Evolutionary conservation across 2,113 vertebrate species (phyloP).

Genomic region (Scalopus aquaticus): DNA sequence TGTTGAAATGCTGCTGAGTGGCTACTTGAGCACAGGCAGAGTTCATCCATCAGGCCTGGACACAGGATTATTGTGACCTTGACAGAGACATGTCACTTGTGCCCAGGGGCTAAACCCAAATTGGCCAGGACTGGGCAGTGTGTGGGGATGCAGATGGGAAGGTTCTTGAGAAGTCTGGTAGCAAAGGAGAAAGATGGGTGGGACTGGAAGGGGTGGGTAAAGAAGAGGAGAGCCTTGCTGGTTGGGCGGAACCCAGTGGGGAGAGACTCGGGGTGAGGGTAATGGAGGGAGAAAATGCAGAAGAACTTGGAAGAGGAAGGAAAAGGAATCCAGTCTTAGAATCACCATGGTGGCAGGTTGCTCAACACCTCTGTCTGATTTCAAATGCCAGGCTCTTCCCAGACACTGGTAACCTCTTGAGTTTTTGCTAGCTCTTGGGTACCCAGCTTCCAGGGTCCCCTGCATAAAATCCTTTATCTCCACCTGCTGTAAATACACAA

Average conservation of each 20-base stretch:
- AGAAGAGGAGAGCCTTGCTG: not conserved
- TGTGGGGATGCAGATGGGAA: fast-evolving
- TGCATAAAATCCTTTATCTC: not conserved
- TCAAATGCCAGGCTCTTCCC: not conserved
- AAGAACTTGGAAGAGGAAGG: not conserved
- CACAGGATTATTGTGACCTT: not conserved
- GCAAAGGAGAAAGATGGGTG: not conserved
- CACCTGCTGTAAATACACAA: slow-evolving; percentile 4
- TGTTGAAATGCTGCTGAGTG: not conserved
- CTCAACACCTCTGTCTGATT: not conserved
- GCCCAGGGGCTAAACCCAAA: not conserved
- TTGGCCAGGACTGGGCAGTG: fast-evolving
- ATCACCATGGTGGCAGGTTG: no score
- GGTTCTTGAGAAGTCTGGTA: not conserved
- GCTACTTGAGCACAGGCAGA: not conserved
- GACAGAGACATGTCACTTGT: not conserved
- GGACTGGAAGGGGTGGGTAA: not conserved
- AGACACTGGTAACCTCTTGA: not conserved
- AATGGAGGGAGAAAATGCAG: fast-evolving
- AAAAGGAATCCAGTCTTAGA: not conserved
- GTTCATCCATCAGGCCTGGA: fast-evolving
- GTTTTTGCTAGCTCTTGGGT: not conserved
- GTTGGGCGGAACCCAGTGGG: not conserved
- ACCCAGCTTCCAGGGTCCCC: not conserved
- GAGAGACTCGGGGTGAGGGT: not conserved